Evolutionary conservation across 2,113 vertebrate species (phyloP).

Genomic region (Zosterops borbonicus): DNA sequence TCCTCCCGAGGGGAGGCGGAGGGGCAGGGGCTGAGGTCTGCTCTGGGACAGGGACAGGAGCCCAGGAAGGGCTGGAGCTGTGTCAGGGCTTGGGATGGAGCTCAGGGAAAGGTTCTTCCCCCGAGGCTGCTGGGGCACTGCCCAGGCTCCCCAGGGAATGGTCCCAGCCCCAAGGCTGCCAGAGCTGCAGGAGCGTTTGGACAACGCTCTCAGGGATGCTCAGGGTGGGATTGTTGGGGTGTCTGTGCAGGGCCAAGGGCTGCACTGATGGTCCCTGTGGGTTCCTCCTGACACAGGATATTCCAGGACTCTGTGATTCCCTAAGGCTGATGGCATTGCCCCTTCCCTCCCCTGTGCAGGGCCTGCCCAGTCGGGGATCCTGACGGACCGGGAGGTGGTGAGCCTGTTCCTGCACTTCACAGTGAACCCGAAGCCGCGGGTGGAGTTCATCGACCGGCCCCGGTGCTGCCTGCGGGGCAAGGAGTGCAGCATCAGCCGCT

Average conservation of each 20-base stretch:
- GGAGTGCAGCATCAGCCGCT: slow-evolving; percentile 95
- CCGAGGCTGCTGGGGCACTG: background rate
- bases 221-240: background rate
- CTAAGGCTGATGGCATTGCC: fast-evolving
- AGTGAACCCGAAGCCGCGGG: slow-evolving; percentile 92
- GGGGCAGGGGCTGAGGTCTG: background rate
- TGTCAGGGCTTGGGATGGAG: background rate
- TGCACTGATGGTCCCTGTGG: fast-evolving
- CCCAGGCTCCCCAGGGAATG: background rate
- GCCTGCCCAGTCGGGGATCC: slow-evolving; percentile 95
- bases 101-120: background rate
- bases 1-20: too few species aligned
- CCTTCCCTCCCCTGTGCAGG: slow-evolving; percentile 65
- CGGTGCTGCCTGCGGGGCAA: slow-evolving; percentile 96
- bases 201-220: background rate
- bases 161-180: background rate
- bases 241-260: background rate
- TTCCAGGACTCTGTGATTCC: background rate
- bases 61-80: background rate
- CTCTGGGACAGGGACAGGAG: background rate
- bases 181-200: background rate
- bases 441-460: slow-evolving; percentile 94
- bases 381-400: slow-evolving; percentile 92
- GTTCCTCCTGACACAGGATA: background rate
- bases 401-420: slow-evolving; percentile 98